Evolutionary conservation across 1,140 invertebrate genomes (phyloP).

Genomic region (Araneus ventricosus): DNA sequence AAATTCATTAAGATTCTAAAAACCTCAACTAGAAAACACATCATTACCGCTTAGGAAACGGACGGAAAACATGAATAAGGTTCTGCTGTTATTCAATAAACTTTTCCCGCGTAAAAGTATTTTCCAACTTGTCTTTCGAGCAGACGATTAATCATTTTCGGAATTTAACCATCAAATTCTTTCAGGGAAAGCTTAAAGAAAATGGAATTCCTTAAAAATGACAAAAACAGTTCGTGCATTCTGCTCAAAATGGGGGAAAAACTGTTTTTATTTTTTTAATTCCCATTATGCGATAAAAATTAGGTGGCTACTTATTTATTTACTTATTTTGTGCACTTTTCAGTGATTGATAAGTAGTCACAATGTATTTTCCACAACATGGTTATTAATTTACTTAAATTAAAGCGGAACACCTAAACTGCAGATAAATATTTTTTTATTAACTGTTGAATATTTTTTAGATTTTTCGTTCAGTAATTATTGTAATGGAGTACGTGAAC

Average conservation of each 20-base stretch:
- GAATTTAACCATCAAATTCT: constrained; percentile 43
- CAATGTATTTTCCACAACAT: not conserved
- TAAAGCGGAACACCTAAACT: not conserved
- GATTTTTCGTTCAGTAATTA: no score
- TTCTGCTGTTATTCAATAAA: constrained; percentile 23
- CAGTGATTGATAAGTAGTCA: not conserved
- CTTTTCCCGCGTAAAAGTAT: not conserved
- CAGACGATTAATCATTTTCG: constrained; percentile 52
- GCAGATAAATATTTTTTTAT: no score
- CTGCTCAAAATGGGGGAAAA: not conserved
- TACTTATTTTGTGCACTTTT: not conserved
- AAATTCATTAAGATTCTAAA: constrained; percentile 53
- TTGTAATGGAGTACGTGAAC: no score
- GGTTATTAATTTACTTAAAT: not conserved
- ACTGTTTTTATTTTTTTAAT: not conserved
- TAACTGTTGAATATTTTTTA: no score
- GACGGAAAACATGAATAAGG: not conserved
- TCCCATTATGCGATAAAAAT: not conserved
- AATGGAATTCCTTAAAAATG: not conserved
- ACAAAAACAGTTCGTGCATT: not conserved
- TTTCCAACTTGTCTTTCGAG: constrained; percentile 17
- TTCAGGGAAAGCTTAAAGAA: not conserved
- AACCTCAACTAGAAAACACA: constrained; percentile 37
- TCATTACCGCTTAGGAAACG: not conserved
- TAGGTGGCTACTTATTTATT: not conserved